Evolutionary conservation across 2,888 invertebrate genomes (phyloP).

Genomic region (Cepaea hortensis): DNA sequence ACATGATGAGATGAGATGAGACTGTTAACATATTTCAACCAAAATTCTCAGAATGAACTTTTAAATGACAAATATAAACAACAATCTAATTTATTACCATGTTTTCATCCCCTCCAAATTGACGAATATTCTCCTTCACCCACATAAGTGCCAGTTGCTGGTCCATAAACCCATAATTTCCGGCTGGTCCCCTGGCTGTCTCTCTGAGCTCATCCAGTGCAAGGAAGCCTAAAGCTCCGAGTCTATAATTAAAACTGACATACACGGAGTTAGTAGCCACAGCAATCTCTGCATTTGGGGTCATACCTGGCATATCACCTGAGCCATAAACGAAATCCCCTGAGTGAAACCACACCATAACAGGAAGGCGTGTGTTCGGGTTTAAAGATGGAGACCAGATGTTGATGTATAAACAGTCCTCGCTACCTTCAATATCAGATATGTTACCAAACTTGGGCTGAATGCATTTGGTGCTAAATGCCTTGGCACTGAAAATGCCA

Average conservation of each 20-base stretch:
- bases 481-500: conserved; percentile 51
- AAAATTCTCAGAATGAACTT: too few species aligned
- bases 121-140: conserved; percentile 62
- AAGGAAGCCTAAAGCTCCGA: conserved; percentile 85
- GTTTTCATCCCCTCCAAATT: conserved; percentile 64
- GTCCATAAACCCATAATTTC: conserved; percentile 69
- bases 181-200: conserved; percentile 54
- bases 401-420: conserved; percentile 66
- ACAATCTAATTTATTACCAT: conserved; percentile 38
- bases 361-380: conserved; percentile 58
- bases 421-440: conserved; percentile 53
- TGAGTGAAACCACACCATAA: conserved; percentile 74
- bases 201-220: conserved; percentile 78
- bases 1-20: too few species aligned
- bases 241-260: conserved; percentile 90
- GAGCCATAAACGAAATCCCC: conserved; percentile 62
- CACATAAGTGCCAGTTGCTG: conserved; percentile 62
- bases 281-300: conserved; percentile 86
- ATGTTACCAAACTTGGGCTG: conserved; percentile 50
- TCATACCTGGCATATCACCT: conserved; percentile 60
- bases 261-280: conserved; percentile 88
- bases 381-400: conserved; percentile 70
- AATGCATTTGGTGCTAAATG: conserved; percentile 53
- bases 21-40: too few species aligned
- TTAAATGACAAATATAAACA: too few species aligned